phyloP scores from a whole-genome alignment of 1,140 invertebrate species.

The Drosophila mayri region DNA sequence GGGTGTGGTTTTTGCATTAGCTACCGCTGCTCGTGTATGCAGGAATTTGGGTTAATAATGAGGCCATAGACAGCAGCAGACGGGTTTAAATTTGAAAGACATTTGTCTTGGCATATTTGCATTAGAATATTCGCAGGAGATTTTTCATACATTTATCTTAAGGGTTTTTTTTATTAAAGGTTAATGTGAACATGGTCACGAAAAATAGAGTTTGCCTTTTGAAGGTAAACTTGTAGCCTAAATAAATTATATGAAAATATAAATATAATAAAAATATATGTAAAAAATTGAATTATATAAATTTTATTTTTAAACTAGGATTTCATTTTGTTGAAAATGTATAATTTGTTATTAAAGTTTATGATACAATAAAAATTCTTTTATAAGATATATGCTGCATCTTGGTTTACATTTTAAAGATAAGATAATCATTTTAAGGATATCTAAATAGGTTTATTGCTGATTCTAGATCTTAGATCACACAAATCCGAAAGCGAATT shows the following conservation, averaged over 20 bases:
- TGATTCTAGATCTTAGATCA: too few relatives aligned
- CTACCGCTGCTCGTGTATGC: constrained; percentile 9
- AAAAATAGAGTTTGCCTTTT: not conserved
- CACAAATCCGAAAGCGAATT: not conserved
- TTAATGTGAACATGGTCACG: not conserved
- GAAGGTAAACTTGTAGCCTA: too few relatives aligned
- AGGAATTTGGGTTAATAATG: constrained; percentile 47
- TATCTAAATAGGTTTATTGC: not conserved
- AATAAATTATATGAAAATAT: too few relatives aligned
- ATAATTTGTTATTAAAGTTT: too few relatives aligned
- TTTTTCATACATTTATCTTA: constrained; percentile 1
- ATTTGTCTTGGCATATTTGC: constrained; percentile 28
- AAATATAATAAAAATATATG: too few relatives aligned
- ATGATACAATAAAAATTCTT: too few relatives aligned
- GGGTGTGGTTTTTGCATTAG: constrained; percentile 50
- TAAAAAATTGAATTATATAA: not conserved
- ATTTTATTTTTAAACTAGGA: not conserved
- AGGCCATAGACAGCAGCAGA: constrained; percentile 27
- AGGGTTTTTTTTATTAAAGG: constrained; percentile 10
- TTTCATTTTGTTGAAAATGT: too few relatives aligned
- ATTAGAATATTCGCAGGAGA: constrained; percentile 1
- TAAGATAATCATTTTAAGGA: too few relatives aligned
- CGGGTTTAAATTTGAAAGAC: constrained; percentile 28
- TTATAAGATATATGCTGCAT: not conserved
- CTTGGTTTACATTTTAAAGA: not conserved